Evolutionary conservation across 2,797 vertebrate genomes (phyloP), one percentile per base, ranked within the genome.

Genomic region (Argya squamiceps): DNA sequence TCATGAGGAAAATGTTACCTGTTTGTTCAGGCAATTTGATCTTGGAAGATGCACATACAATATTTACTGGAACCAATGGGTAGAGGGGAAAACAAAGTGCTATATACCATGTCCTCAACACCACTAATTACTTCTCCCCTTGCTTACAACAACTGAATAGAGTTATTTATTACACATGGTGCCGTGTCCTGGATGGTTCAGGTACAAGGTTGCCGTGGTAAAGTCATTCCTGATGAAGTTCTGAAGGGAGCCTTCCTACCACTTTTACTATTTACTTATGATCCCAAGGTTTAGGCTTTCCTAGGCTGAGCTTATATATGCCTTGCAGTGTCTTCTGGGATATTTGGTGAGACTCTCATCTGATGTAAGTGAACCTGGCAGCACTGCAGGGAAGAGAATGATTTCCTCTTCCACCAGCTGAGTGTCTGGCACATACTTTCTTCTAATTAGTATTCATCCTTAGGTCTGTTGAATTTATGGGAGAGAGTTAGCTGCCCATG

Each of bases 401-500:
- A 90, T 86, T 86, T 91, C 82, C 92, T 92, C 87, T 85, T 76
- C 76, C 67, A 86, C 75, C 34, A 6, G 65, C 79, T 91, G 76
- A 94, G 83, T 73, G 85, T 76, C 91, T 95, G 94, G 94, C 91
- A 93, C 79, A 46, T 81, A 46, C 50, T 91, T 96, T 73, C 69
- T 91, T 52, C 73, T 91, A 81, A 92, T 93, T 88, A 93, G 69
- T 50, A 86, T 93, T 91, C 88, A 76, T 94, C 92, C 84, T 92
- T 49, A 88, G 34, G 47, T 47, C 73, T 70, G 24, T 8, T 89
- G 69, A 81, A 86, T 90, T 94, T 89, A 27, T 81, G 55, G 80
- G 84, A 84, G 46, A 64, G 77, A 92, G 47, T 41, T 73, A 79
- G 74, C 52, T 91, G 47, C 52, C 73, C 36, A 47, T 81, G 52